Evolutionary conservation across 2,888 invertebrate species (phyloP).

Genomic region (Cryptocephalus primarius): DNA sequence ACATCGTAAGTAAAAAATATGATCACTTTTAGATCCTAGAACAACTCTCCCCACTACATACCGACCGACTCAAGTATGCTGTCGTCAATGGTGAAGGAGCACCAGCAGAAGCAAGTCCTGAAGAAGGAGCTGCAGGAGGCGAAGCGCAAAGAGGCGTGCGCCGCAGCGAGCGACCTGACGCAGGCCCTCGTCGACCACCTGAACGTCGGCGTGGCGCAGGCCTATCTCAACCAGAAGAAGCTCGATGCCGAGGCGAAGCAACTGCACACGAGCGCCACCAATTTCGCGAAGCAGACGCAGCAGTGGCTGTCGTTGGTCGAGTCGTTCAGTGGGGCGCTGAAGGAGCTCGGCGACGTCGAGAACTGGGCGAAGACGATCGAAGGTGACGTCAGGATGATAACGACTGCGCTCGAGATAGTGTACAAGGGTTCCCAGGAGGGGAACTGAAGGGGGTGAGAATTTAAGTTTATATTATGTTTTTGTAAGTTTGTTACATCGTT

Average conservation of each 20-base stretch:
- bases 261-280: constrained; percentile 84
- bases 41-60: no score
- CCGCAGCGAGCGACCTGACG: constrained; percentile 85
- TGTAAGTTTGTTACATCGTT: no score
- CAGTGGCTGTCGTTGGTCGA: constrained; percentile 93
- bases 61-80: constrained; percentile 45
- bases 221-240: constrained; percentile 95
- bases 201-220: constrained; percentile 96
- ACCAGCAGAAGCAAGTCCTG: constrained; percentile 66
- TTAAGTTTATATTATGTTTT: no score
- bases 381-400: constrained; percentile 86
- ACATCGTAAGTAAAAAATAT: no score
- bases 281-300: constrained; percentile 92
- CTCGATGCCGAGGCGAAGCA: constrained; percentile 95
- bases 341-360: constrained; percentile 97
- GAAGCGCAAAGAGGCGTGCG: constrained; percentile 86
- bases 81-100: constrained; percentile 77
- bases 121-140: constrained; percentile 82
- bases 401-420: constrained; percentile 85
- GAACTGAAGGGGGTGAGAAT: not conserved
- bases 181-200: constrained; percentile 92
- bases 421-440: constrained; percentile 61
- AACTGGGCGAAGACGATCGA: constrained; percentile 98
- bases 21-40: no score
- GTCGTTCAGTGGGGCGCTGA: constrained; percentile 74